Evolutionary conservation across 2,797 vertebrate species (phyloP).

Genomic region (Coranthus polyacanthus): DNA sequence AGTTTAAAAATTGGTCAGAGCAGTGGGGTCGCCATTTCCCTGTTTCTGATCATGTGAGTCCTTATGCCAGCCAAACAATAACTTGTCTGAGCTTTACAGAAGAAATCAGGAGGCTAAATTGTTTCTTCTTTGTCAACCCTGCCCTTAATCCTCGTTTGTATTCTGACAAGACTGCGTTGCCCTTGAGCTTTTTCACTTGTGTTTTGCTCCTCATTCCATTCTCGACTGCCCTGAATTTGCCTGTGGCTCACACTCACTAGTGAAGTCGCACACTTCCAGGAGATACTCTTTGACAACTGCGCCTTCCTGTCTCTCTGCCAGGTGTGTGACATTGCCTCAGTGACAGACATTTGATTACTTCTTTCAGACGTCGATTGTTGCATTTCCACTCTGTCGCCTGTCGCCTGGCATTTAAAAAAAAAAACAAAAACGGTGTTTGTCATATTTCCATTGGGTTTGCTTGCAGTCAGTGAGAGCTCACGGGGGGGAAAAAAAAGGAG

Average conservation of each 20-base stretch:
- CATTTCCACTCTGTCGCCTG: conserved; percentile 39
- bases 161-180: conserved; percentile 44
- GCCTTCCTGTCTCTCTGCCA: conserved; percentile 34
- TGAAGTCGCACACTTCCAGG: conserved; percentile 45
- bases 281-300: conserved; percentile 52
- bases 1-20: conserved; percentile 33
- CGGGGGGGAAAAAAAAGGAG: conserved; percentile 2
- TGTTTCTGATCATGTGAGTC: conserved; percentile 51
- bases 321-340: conserved; percentile 39
- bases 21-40: conserved; percentile 20
- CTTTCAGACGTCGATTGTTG: conserved; percentile 30
- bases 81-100: conserved; percentile 42
- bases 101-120: conserved; percentile 39
- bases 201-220: conserved; percentile 34
- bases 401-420: conserved; percentile 21
- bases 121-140: conserved; percentile 52
- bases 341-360: conserved; percentile 47
- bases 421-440: conserved; percentile 16
- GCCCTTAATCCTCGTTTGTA: conserved; percentile 45
- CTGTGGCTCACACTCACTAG: conserved; percentile 25
- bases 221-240: conserved; percentile 35
- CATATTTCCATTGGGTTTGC: conserved; percentile 11
- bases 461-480: not conserved
- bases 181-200: conserved; percentile 40
- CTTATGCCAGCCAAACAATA: conserved; percentile 51